phyloP scores from a whole-genome alignment of 2,888 invertebrate species.

The Portevinia maculata region DNA sequence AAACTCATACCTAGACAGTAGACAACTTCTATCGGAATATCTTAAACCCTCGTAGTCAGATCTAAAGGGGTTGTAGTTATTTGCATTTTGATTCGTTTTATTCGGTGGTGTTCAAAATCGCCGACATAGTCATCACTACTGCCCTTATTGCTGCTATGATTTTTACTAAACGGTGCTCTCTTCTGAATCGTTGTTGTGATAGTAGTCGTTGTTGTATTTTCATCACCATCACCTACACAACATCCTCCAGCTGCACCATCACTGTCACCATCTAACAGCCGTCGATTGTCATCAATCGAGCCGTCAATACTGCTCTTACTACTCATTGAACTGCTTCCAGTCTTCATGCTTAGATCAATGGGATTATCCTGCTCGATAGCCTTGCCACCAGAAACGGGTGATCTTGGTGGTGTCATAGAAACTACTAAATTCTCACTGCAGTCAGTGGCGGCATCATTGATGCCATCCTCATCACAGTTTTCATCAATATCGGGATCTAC shows the following conservation, averaged over 20 bases:
- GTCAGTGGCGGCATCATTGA: conserved; percentile 74
- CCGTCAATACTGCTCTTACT: conserved; percentile 77
- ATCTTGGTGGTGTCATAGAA: conserved; percentile 84
- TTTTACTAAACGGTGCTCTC: conserved; percentile 64
- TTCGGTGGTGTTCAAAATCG: conserved; percentile 82
- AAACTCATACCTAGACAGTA: neutral
- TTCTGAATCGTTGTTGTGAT: conserved; percentile 75
- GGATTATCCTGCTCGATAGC: conserved; percentile 87
- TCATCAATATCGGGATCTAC: conserved; percentile 75
- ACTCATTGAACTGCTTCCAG: conserved; percentile 83
- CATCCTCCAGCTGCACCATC: conserved; percentile 65
- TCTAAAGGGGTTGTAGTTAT: conserved; percentile 80
- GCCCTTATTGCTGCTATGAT: conserved; percentile 37
- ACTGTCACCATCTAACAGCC: conserved; percentile 75
- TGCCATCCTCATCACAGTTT: conserved; percentile 57
- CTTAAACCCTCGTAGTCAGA: conserved; percentile 87
- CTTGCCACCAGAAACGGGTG: conserved; percentile 82
- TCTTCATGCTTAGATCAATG: conserved; percentile 91
- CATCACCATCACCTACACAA: conserved; percentile 75
- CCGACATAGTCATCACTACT: conserved; percentile 84
- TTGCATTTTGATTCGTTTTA: conserved; percentile 84
- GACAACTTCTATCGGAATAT: neutral
- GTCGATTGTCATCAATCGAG: conserved; percentile 73
- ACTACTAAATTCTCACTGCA: conserved; percentile 84
- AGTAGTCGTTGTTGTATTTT: conserved; percentile 75